Evolutionary conservation across 2,797 vertebrate species (phyloP), one percentile per base, ranked within the genome.

Genomic region (Oryzias dopingdopingensis): DNA sequence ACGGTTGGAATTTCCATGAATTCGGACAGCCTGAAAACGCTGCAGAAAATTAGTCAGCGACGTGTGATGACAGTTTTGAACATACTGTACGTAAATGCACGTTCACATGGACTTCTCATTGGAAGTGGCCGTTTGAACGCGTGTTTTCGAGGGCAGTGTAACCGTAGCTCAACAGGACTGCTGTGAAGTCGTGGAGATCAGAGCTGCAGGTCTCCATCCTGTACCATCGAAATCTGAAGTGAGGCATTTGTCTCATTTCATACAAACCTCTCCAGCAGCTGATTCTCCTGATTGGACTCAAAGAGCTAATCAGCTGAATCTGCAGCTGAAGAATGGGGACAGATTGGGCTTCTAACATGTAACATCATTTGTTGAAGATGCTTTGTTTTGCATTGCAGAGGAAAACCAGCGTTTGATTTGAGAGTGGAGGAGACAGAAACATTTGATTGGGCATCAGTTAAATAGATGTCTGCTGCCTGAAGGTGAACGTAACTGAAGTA

Each of bases 281-380:
- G 54, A 68, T 78, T 70, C 26, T 2, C 14, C 46, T 52, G 59
- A 65, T 76, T 64, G 26, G 46, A 7, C 63, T 64, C 14, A 42
- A 60, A 56, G 26, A 6, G 46, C 17, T 12, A 65, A 72, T 80
- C 71, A 43, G 56, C 48, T 16, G 49, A 65, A 70, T 68, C 58
- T 46, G 1, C 17, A 70, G 59, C 59, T 23, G 49, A 32, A 2
- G 22, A 44, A 43, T 1, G 4, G 41, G 42, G 56, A 41, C 0
- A 24, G 62, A 46, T 18, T 46, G 45, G 13, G 42, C 42, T 50
- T 32, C 1, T 59, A 51, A 67, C 63, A 59, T 49, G 32, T 61
- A 42, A 59, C 59, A 59, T 63, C 5, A 37, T 65, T 59, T 59
- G 46, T 56, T 47, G n/a, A 49, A 45, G 52, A 48, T 8, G 23